Evolutionary conservation across 2,113 vertebrate species (phyloP).

Genomic region (Diadophis punctatus): DNA sequence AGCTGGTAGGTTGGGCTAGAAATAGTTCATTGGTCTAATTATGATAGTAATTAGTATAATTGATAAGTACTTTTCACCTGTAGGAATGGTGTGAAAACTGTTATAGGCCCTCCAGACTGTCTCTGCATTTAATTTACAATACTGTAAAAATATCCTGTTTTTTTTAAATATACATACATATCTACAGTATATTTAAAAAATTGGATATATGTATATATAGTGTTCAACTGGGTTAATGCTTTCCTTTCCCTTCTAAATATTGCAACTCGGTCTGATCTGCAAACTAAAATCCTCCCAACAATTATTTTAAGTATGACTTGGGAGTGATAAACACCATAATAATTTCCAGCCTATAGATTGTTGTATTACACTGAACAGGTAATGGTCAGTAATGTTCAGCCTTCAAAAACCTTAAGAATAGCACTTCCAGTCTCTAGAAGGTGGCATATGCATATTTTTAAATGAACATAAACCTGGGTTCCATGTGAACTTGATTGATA

Average conservation of each 20-base stretch:
- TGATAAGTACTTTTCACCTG: slow-evolving; percentile 72
- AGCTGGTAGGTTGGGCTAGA: slow-evolving; percentile 66
- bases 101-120: slow-evolving; percentile 51
- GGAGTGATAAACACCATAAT: slow-evolving; percentile 27
- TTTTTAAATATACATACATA: neutral
- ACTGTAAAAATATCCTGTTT: neutral
- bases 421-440: neutral
- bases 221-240: slow-evolving; percentile 43
- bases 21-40: slow-evolving; percentile 79
- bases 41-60: slow-evolving; percentile 75
- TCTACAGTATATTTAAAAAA: no score
- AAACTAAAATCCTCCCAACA: slow-evolving; percentile 44
- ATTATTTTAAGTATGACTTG: neutral
- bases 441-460: neutral
- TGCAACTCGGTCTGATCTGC: slow-evolving; percentile 23
- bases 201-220: neutral
- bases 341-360: slow-evolving; percentile 11
- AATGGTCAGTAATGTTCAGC: slow-evolving; percentile 21
- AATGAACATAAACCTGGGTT: neutral
- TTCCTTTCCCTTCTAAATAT: slow-evolving; percentile 53
- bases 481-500: neutral
- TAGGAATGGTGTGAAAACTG: slow-evolving; percentile 58
- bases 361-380: slow-evolving; percentile 26
- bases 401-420: neutral
- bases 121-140: neutral